phyloP scores from a whole-genome alignment of 2,113 vertebrate species.

The Tragelaphus scriptus region DNA sequence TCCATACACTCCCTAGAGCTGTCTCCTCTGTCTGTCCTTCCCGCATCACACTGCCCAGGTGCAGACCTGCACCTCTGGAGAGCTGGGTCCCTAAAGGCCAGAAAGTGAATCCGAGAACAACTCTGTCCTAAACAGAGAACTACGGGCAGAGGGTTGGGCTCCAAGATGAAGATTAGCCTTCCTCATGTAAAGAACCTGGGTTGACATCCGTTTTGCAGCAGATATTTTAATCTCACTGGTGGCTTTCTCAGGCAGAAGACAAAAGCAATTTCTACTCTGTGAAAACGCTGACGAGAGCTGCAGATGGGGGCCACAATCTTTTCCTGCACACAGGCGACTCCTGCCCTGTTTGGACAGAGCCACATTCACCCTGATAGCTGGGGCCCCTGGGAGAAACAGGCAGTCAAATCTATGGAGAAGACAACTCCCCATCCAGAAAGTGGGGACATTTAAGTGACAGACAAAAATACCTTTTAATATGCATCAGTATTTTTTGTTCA shows the following conservation, averaged over 20 bases:
- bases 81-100: background rate
- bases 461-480: slow-evolving; percentile 42
- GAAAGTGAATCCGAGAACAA: background rate
- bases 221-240: background rate
- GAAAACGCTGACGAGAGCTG: background rate
- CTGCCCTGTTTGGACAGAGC: background rate
- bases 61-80: background rate
- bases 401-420: background rate
- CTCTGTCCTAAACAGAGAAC: background rate
- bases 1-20: accelerated
- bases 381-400: background rate
- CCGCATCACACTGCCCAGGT: background rate
- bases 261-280: background rate
- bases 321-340: background rate
- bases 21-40: background rate
- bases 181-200: accelerated
- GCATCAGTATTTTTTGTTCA: slow-evolving; percentile 17
- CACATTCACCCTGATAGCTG: accelerated
- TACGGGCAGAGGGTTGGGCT: background rate
- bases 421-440: background rate
- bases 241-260: background rate
- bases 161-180: background rate
- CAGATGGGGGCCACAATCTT: background rate
- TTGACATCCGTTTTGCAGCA: background rate
- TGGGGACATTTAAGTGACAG: background rate